These are phyloP conservation scores for Ophion obscuratus DNA, from an alignment of 2,888 invertebrate species.

Conservation along the genomic window DNA sequence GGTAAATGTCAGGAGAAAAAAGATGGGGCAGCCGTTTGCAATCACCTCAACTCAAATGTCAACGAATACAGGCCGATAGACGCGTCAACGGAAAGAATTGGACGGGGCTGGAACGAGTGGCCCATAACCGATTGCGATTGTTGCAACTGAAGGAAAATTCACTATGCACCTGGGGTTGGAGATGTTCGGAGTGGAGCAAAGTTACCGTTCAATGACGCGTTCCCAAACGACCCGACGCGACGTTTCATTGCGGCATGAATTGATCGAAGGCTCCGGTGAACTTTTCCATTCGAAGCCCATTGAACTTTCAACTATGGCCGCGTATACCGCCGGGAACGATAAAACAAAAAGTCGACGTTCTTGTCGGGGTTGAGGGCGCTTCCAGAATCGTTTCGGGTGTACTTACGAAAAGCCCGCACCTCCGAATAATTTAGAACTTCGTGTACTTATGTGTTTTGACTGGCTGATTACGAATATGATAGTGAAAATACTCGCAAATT, in stretches of 20 bases:
- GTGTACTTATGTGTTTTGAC: no score
- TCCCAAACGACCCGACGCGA: not conserved
- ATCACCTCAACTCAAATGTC: slow-evolving; percentile 46
- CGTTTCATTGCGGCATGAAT: slow-evolving; percentile 5
- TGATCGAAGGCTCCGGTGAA: slow-evolving; percentile 41
- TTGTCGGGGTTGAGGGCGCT: slow-evolving; percentile 71
- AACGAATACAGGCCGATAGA: not conserved
- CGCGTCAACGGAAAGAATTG: not conserved
- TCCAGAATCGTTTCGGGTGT: slow-evolving; percentile 5
- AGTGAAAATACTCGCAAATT: no score
- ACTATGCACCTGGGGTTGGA: not conserved
- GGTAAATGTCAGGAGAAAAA: slow-evolving; percentile 49
- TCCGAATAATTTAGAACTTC: no score
- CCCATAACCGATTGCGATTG: not conserved
- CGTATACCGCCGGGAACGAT: slow-evolving; percentile 75
- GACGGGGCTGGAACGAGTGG: not conserved
- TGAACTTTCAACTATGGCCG: slow-evolving; percentile 64
- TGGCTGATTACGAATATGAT: no score
- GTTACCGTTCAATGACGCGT: not conserved
- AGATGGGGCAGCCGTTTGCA: slow-evolving; percentile 18
- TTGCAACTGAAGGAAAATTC: not conserved
- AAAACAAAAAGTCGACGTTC: slow-evolving; percentile 77
- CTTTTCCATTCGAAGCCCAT: slow-evolving; percentile 62
- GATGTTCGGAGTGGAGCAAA: not conserved
- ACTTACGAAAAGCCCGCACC: no score